phyloP scores from a whole-genome alignment of 64 coral and sea anemone genomes.

The Pocillopora damicornis region DNA sequence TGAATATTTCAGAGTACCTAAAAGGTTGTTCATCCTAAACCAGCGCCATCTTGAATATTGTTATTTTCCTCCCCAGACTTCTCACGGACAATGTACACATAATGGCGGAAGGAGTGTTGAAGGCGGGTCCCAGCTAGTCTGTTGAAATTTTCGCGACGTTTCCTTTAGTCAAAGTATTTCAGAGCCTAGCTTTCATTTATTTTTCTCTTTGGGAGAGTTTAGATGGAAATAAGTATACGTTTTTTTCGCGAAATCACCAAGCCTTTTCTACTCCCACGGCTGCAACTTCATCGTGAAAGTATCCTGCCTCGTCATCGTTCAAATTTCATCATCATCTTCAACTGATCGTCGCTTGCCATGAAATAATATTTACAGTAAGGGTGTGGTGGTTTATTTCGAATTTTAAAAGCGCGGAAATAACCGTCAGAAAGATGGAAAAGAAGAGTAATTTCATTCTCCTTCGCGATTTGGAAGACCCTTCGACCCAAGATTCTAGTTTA shows the following conservation, averaged over 20 bases:
- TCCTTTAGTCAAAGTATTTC: neutral
- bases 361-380: conserved; percentile 4
- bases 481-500: neutral
- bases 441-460: conserved; percentile 41
- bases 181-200: neutral
- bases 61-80: neutral
- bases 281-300: neutral
- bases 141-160: neutral
- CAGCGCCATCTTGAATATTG: neutral
- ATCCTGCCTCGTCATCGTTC: neutral
- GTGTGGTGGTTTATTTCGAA: conserved; percentile 10
- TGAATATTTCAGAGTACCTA: neutral
- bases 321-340: neutral
- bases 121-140: neutral
- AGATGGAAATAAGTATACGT: neutral
- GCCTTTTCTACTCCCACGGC: neutral
- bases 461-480: conserved; percentile 55
- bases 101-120: conserved; percentile 13
- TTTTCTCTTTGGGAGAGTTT: neutral
- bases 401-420: neutral
- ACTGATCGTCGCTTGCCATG: neutral
- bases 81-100: neutral
- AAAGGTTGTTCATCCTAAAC: neutral
- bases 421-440: conserved; percentile 21
- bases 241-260: neutral